Conservation (phyloP, 2,113 vertebrate genomes). For the Leptocoma aspasia region DNA sequence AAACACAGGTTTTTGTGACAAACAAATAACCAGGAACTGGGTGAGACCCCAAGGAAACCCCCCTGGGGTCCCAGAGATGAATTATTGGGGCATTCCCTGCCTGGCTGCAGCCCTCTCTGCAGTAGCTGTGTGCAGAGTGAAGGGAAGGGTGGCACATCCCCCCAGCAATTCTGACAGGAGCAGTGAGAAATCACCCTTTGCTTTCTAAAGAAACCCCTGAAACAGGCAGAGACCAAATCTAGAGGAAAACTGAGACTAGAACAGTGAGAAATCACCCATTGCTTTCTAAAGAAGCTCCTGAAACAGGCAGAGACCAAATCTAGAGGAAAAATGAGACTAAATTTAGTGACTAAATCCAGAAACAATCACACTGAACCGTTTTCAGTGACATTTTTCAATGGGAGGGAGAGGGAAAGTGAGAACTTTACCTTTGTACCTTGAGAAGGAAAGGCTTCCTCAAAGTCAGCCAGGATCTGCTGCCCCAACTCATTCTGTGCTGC, state of each 20-base stretch:
- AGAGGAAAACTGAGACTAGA: background rate
- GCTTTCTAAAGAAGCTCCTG: background rate
- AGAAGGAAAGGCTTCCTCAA: conserved; percentile 94
- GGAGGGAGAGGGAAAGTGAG: background rate
- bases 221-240: too few relatives aligned
- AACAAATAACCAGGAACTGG: background rate
- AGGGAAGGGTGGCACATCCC: background rate
- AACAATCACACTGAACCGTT: background rate
- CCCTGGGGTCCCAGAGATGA: background rate
- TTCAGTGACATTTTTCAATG: background rate
- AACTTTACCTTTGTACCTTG: conserved; percentile 91
- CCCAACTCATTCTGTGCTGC: conserved; percentile 94
- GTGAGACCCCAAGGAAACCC: background rate
- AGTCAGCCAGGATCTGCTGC: conserved; percentile 96
- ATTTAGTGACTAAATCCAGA: background rate
- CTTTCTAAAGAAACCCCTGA: too few relatives aligned
- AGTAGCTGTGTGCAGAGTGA: fast-evolving
- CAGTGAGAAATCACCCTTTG: too few relatives aligned
- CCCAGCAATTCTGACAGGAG: background rate
- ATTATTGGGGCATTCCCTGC: background rate
- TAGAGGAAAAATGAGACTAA: background rate
- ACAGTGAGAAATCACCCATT: background rate
- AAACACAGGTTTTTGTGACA: background rate
- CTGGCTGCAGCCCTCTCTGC: background rate
- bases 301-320: background rate